Evolutionary conservation across 2,113 vertebrate genomes (phyloP).

Genomic region (Apus apus): DNA sequence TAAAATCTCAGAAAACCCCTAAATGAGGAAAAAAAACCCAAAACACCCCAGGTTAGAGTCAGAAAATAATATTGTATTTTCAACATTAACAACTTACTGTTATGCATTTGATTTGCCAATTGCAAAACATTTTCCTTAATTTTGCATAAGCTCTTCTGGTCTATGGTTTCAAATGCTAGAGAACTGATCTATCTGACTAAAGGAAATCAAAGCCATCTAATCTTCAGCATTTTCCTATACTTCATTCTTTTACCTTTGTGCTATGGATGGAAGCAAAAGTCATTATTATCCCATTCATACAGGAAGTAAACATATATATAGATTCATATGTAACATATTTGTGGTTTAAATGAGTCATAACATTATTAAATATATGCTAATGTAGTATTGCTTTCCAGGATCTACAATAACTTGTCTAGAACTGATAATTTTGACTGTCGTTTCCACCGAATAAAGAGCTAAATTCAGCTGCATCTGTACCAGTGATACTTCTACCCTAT

Average conservation of each 20-base stretch:
- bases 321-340: not conserved
- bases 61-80: not conserved
- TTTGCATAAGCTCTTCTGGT: not conserved
- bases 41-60: not conserved
- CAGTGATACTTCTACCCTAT: not conserved
- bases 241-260: not conserved
- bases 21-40: not conserved
- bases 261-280: not conserved
- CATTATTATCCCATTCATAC: not conserved
- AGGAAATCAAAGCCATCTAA: not conserved
- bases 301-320: not conserved
- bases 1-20: rapidly evolving
- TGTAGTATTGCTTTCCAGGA: not conserved
- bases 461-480: not conserved
- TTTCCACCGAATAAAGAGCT: not conserved
- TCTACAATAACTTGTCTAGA: not conserved
- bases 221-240: not conserved
- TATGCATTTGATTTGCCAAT: not conserved
- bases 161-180: not conserved
- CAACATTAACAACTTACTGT: not conserved
- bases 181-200: not conserved
- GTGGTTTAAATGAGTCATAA: not conserved
- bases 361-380: not conserved
- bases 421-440: not conserved
- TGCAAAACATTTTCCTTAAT: not conserved